Evolutionary conservation across 2,888 invertebrate genomes (phyloP).

Genomic region (Nomada ruficornis): DNA sequence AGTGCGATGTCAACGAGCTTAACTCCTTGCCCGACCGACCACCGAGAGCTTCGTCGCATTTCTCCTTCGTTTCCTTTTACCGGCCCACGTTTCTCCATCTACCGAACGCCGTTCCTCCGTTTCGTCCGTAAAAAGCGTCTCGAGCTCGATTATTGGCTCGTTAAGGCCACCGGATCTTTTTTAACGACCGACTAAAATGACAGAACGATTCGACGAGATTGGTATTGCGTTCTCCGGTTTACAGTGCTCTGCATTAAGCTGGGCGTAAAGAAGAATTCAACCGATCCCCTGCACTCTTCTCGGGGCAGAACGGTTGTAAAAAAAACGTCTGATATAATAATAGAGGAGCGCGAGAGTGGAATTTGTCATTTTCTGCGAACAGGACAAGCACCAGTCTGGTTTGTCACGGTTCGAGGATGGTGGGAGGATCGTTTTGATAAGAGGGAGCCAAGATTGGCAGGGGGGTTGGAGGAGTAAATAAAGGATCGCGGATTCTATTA

Average conservation of each 20-base stretch:
- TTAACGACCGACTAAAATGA: constrained; percentile 15
- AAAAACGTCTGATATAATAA: constrained; percentile 21
- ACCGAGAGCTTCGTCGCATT: constrained; percentile 21
- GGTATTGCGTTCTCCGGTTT: constrained; percentile 2
- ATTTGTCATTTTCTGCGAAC: constrained; percentile 42
- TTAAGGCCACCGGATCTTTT: constrained; percentile 3
- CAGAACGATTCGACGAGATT: constrained; percentile 16
- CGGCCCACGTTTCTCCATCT: not conserved
- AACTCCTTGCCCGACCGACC: constrained; percentile 68
- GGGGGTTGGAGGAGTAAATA: constrained; percentile 74
- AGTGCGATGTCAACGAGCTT: constrained; percentile 82
- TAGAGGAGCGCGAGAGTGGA: constrained; percentile 4
- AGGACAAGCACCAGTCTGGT: not conserved
- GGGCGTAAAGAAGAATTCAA: not conserved
- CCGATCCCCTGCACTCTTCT: not conserved
- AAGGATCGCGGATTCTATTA: constrained; percentile 80
- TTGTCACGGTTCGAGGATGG: constrained; percentile 28
- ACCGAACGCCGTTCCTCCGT: constrained; percentile 19
- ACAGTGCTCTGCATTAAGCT: not conserved
- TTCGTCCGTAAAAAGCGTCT: constrained; percentile 29
- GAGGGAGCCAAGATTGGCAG: constrained; percentile 38
- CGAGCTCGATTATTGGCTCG: constrained; percentile 34
- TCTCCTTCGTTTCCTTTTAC: constrained; percentile 45
- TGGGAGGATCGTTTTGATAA: constrained; percentile 52
- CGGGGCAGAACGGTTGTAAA: not conserved